A percentile compares a stretch with the other conserved stretches of the same genome.
Conservation (phyloP, 2,113 vertebrate genomes). For the Leptodactylus fuscus region DNA sequence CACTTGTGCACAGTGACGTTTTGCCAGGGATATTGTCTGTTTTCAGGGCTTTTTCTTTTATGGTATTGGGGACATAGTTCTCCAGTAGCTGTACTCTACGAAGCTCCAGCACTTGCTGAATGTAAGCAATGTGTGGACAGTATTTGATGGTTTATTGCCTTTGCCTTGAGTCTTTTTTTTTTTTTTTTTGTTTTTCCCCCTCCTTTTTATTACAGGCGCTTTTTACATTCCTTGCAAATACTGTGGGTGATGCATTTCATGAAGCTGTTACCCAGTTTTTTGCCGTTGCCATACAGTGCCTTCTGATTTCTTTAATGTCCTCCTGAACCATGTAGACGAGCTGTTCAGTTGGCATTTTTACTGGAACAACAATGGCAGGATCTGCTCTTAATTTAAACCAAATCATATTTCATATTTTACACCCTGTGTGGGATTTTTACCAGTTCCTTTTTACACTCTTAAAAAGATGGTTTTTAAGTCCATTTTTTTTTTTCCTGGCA, state of each 20-base stretch:
- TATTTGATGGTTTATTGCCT: conserved; percentile 79
- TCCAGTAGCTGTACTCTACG: conserved; percentile 85
- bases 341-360: conserved; percentile 95
- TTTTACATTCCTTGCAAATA: conserved; percentile 91
- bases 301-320: conserved; percentile 90
- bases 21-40: conserved; percentile 67
- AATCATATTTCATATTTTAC: conserved; percentile 99
- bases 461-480: conserved; percentile 95
- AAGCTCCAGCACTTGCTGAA: conserved; percentile 75
- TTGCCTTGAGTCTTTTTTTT: conserved; percentile 64
- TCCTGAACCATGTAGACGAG: conserved; percentile 85
- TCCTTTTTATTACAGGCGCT: conserved; percentile 80
- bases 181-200: conserved; percentile 59
- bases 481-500: conserved; percentile 87
- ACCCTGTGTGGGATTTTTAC: conserved; percentile 94
- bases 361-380: conserved; percentile 92
- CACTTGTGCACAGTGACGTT: conserved; percentile 95
- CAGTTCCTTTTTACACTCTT: conserved; percentile 97
- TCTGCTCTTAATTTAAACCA: conserved; percentile 97
- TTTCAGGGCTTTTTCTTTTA: conserved; percentile 50
- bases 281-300: conserved; percentile 98
- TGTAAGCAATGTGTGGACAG: conserved; percentile 77
- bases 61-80: conserved; percentile 71
- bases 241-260: conserved; percentile 87
- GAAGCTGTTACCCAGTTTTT: conserved; percentile 74